Percentiles rank a stretch among this genome's conserved stretches.
phyloP scores from a whole-genome alignment of 2,888 invertebrate genomes.

The Eurois occulta region DNA sequence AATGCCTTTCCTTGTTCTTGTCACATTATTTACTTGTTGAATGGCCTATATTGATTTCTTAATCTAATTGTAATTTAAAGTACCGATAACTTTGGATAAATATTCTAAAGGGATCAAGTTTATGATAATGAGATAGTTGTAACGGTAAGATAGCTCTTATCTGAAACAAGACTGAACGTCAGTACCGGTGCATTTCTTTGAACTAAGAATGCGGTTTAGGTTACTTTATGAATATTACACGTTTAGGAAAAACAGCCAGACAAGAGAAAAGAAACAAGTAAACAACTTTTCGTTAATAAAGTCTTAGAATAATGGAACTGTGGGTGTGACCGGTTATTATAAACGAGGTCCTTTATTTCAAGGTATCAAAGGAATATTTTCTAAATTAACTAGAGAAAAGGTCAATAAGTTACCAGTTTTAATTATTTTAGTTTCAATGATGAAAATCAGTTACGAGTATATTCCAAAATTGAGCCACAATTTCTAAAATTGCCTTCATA shows the following conservation, averaged over 20 bases:
- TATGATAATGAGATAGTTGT: conserved; percentile 2
- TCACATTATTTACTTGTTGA: conserved; percentile 25
- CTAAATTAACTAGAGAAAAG: neutral
- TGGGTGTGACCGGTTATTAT: neutral
- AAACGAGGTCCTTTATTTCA: neutral
- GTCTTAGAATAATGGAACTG: conserved; percentile 8
- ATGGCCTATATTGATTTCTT: conserved; percentile 9
- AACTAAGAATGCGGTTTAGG: conserved; percentile 45
- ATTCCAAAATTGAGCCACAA: neutral
- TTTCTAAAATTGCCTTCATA: neutral
- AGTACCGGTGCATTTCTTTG: conserved; percentile 38
- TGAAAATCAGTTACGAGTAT: neutral
- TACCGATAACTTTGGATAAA: neutral
- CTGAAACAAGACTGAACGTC: neutral
- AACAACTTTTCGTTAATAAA: neutral
- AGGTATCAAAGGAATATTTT: neutral
- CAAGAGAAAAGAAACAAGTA: neutral
- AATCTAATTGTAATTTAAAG: conserved; percentile 22
- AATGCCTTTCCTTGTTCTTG: conserved; percentile 23
- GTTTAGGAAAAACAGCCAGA: conserved; percentile 9
- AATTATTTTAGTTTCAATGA: neutral
- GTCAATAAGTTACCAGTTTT: conserved; percentile 8
- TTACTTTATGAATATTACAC: conserved; percentile 34
- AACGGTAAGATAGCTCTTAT: conserved; percentile 40
- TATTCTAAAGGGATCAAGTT: conserved; percentile 1